Evolutionary conservation across 2,888 invertebrate genomes (phyloP).

Genomic region (Protula sp.): DNA sequence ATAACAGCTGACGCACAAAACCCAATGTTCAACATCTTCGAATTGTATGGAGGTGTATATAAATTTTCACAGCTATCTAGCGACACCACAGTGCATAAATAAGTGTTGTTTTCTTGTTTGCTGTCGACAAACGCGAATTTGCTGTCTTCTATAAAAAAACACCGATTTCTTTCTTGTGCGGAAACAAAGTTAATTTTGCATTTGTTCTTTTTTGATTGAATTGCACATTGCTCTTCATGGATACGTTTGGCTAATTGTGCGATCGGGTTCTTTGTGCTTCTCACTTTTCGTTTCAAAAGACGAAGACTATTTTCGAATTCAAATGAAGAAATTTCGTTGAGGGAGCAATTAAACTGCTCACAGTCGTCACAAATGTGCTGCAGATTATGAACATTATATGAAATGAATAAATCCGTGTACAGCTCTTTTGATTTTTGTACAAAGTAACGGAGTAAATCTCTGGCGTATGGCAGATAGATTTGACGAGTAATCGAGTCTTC

Average conservation of each 20-base stretch:
- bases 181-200: too few relatives aligned
- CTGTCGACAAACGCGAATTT: neutral
- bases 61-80: neutral
- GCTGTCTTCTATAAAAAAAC: neutral
- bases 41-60: neutral
- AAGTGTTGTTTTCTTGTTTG: neutral
- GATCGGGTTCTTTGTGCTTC: constrained; percentile 7
- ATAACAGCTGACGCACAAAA: too few relatives aligned
- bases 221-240: too few relatives aligned
- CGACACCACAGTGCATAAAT: neutral
- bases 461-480: constrained; percentile 9
- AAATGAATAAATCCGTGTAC: constrained; percentile 8
- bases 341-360: neutral
- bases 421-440: constrained; percentile 1
- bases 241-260: constrained; percentile 10
- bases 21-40: neutral
- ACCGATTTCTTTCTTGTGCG: neutral
- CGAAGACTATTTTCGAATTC: constrained; percentile 17
- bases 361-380: constrained; percentile 13
- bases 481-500: neutral
- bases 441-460: constrained; percentile 12
- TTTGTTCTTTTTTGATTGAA: too few relatives aligned
- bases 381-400: constrained; percentile 19
- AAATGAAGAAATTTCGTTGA: constrained; percentile 14
- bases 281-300: constrained; percentile 8